Base-by-base conservation (phyloP, 2,888 invertebrate species). In the Mythimna lalbum region DNA sequence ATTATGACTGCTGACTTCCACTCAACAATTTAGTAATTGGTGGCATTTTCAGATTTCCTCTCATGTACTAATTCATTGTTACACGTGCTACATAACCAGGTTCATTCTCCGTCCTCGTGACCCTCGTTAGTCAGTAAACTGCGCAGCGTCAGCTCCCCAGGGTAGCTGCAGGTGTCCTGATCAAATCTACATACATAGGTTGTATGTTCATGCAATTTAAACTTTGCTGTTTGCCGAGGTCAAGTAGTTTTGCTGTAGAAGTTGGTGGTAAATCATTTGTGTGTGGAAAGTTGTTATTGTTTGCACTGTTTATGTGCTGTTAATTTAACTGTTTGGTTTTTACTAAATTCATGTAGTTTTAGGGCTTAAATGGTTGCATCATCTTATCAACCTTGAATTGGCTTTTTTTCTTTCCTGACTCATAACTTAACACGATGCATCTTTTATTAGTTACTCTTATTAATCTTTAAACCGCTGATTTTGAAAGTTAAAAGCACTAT, bases 171-270 rank as follows among this genome's bases (percentile, higher is more conserved):
- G 75, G 76, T 75, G 71, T 56, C 33, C 69, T 69, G 69, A 81
- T 73, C 75, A 78, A 80, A 82, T 81, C 78, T 78, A 73, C 73
- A 78, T 80, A 70, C 66, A 68, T 78, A 64, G 31, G 17, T 43
- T 49, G n/a, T 49, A 49, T 19, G 39, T 50, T 47, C 57, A 73
- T 84, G 78, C 76, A 82, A 85, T 86, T 80, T 80, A 85, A 85
- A 85, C 74, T 85, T 84, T 56, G 14, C 65, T 57, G 33, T 66
- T 21, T 59, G 59, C 50, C n/a, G 55, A 36, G 63, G 49, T 52
- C 60, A 62, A 66, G 49, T 52, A 43, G 57, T 63, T 69, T 53
- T 39, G 27, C 73, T n/a, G 53, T 12, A 21, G 62, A 36, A 2
- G 71, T 33, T 43, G 21, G 12, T 52, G 27, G 61, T 71, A 67